Base-by-base conservation (phyloP, 2,888 invertebrate species). In the Cantharis nigra region DNA sequence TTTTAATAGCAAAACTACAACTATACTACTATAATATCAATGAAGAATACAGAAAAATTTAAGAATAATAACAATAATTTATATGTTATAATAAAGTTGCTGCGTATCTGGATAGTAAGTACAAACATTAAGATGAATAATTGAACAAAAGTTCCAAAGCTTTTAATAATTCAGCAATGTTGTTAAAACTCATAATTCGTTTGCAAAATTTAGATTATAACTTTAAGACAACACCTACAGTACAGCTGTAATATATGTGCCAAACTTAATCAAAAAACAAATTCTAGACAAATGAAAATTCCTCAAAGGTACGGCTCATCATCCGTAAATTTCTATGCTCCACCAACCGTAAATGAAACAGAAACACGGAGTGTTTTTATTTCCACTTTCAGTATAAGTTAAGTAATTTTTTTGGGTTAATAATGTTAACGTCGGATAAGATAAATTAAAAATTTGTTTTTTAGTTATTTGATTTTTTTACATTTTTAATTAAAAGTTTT, bases 281-380 rank as follows among this genome's bases (percentile, higher is more conserved):
- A 49, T 49, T 49, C 49, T 49, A 49, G n/a, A 49, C 49, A 64
- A 64, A 64, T 64, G 64, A 20, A 67, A 64, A 64, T 64, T 67
- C n/a, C 26, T 23, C 23, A 20, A 67, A 67, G 65, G 26, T 64
- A 64, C 64, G 11, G 64, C 65, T 67, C n/a, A 49, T 26, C 23
- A 67, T 67, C 65, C 65, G 65, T 67, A 67, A 67, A 67, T 23
- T 67, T 67, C 26, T n/a, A 67, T 67, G 65, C 65, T 67, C 26
- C 9, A 67, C n/a, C 23, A 23, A 23, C 65, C 26, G 26, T 67
- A 26, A 67, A 67, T 67, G 26, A 20, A 67, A 67, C 26, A 23
- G 26, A 23, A 49, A 49, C 49, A 49, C 49, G 4, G 49, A 49
- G 49, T n/a, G 49, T 49, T 49, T 49, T 49, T 49, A 49, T 49